Conservation (phyloP, 2,113 vertebrate species). For the Oreochromis spilurus region DNA sequence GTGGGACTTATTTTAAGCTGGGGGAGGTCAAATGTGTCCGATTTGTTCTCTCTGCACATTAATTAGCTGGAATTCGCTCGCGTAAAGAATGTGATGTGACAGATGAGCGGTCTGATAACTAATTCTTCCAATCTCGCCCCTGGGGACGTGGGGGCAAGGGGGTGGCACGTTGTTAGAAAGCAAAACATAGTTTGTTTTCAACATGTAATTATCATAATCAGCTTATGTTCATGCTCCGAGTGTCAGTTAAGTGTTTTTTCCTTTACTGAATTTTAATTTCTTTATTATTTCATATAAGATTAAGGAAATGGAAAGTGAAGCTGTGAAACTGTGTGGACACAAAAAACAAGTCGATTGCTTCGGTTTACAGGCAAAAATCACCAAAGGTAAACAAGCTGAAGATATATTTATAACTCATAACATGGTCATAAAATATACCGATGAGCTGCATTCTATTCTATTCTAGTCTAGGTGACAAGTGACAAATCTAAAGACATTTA, state of each 20-base stretch:
- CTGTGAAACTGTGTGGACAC: not conserved
- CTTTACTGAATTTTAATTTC: not conserved
- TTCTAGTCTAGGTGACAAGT: not conserved
- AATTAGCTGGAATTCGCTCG: constrained; percentile 59
- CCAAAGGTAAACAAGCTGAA: not conserved
- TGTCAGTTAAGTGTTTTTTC: not conserved
- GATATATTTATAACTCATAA: not conserved
- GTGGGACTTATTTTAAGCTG: constrained; percentile 69
- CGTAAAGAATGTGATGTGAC: constrained; percentile 59
- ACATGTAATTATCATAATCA: constrained; percentile 31
- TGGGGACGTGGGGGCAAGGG: constrained; percentile 2
- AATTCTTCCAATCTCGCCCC: constrained; percentile 41
- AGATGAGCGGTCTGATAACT: constrained; percentile 53
- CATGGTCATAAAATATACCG: not conserved
- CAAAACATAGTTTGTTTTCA: constrained; percentile 30
- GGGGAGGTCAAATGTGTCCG: constrained; percentile 70
- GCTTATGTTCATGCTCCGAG: not conserved
- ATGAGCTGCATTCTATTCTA: not conserved
- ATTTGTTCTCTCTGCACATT: constrained; percentile 57
- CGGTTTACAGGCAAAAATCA: not conserved
- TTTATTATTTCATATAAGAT: not conserved
- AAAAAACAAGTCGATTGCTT: not conserved
- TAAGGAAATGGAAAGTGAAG: not conserved
- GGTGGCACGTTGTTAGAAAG: constrained; percentile 40
- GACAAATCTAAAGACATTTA: not conserved